A percentile compares a stretch with the other conserved stretches of the same genome.
Evolutionary conservation across 1,140 invertebrate species (phyloP).

Genomic region (Octopus bimaculoides): DNA sequence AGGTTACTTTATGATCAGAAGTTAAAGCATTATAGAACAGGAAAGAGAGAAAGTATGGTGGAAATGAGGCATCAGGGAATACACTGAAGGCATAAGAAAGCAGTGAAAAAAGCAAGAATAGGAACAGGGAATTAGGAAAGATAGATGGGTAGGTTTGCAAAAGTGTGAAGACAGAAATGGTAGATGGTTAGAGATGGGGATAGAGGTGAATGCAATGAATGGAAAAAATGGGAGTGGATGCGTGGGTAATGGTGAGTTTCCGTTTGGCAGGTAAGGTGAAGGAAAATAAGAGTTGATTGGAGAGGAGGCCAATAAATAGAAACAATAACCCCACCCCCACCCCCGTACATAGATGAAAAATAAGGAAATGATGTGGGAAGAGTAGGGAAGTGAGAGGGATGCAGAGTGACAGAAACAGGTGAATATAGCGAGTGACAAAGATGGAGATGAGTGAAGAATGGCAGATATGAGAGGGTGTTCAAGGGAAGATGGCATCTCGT

Average conservation of each 20-base stretch:
- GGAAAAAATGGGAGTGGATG: neutral
- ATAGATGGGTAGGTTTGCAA: neutral
- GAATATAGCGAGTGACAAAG: conserved; percentile 13
- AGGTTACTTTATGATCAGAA: too few species aligned
- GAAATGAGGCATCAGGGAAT: too few species aligned
- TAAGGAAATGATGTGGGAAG: neutral
- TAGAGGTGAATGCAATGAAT: neutral
- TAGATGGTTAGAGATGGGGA: neutral
- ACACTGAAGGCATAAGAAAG: neutral
- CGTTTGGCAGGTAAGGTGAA: conserved; percentile 5
- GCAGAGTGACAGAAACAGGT: neutral
- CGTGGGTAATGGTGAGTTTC: neutral
- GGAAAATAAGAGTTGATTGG: neutral
- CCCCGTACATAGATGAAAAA: neutral
- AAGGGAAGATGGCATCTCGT: neutral
- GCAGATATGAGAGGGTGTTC: conserved; percentile 7
- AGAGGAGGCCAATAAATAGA: conserved; percentile 1
- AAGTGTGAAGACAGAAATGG: neutral
- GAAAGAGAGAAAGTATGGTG: too few species aligned
- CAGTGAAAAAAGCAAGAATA: neutral
- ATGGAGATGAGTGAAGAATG: conserved; percentile 16
- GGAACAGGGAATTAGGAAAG: neutral
- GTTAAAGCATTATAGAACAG: too few species aligned
- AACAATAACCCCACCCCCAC: neutral
- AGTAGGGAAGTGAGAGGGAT: neutral